phyloP scores from a whole-genome alignment of 2,797 vertebrate genomes.

The Melanotaenia parkinsoni region DNA sequence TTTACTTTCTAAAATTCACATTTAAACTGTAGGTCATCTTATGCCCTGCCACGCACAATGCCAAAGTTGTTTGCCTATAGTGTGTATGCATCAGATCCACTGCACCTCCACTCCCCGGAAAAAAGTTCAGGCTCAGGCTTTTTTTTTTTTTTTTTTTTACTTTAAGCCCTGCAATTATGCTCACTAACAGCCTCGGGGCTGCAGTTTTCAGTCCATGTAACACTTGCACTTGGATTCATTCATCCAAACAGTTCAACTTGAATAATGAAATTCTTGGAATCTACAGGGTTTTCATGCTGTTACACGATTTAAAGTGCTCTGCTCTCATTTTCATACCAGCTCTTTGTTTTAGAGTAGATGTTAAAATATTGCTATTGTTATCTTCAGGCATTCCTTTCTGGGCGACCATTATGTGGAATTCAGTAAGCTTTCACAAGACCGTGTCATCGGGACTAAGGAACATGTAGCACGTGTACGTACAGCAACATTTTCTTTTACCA shows the following conservation, averaged over 20 bases:
- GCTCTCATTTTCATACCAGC: constrained; percentile 11
- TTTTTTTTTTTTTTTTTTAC: no score
- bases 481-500: constrained; percentile 53
- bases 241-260: constrained; percentile 43
- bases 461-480: constrained; percentile 95
- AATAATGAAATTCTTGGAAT: constrained; percentile 33
- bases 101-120: no score
- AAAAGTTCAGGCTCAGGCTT: no score
- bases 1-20: no score
- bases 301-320: constrained; percentile 27
- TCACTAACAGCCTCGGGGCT: constrained; percentile 48
- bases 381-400: constrained; percentile 93
- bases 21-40: no score
- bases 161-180: constrained; percentile 48
- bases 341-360: constrained; percentile 24
- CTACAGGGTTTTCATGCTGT: constrained; percentile 28
- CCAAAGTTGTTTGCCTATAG: no score
- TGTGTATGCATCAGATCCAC: no score
- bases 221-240: constrained; percentile 47
- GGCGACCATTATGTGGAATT: constrained; percentile 99
- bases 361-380: constrained; percentile 31
- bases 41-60: no score
- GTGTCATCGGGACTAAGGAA: constrained; percentile 98
- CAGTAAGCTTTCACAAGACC: constrained; percentile 98
- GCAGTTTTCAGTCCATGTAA: constrained; percentile 54